These are phyloP conservation scores for Thinocorus orbignyianus DNA, from an alignment of 2,113 vertebrate species.

Conservation along the genomic window DNA sequence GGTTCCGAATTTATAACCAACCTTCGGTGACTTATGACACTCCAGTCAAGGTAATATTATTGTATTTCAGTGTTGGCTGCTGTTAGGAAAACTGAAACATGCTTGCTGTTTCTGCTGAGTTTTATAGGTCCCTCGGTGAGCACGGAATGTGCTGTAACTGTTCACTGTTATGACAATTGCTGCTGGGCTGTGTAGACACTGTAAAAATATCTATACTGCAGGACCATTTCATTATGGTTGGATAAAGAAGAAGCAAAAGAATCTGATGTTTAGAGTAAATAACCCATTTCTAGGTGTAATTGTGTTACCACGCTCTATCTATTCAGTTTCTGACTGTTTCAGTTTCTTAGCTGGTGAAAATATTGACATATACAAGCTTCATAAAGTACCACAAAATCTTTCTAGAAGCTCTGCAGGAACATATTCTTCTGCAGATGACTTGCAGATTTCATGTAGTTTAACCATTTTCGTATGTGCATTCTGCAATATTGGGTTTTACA, in stretches of 20 bases:
- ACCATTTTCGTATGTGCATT: background rate
- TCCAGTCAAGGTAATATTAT: constrained; percentile 76
- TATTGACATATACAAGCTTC: background rate
- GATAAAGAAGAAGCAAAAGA: background rate
- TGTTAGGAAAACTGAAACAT: background rate
- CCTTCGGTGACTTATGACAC: constrained; percentile 59
- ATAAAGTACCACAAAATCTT: background rate
- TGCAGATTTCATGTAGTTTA: background rate
- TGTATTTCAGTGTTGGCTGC: background rate
- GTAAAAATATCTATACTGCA: background rate
- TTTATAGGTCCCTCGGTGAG: background rate
- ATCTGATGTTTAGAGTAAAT: background rate
- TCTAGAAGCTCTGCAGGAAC: background rate
- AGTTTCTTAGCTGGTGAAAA: background rate
- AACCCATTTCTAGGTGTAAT: background rate
- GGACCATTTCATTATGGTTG: background rate
- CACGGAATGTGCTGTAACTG: background rate
- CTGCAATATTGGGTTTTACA: background rate
- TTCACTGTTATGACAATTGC: background rate
- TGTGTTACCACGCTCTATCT: background rate
- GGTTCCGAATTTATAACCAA: constrained; percentile 86
- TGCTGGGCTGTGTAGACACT: background rate
- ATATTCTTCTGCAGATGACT: background rate
- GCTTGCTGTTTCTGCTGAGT: background rate
- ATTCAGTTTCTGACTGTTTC: background rate